Base-by-base conservation (phyloP, 2,888 invertebrate genomes). In the Autographa gamma region DNA sequence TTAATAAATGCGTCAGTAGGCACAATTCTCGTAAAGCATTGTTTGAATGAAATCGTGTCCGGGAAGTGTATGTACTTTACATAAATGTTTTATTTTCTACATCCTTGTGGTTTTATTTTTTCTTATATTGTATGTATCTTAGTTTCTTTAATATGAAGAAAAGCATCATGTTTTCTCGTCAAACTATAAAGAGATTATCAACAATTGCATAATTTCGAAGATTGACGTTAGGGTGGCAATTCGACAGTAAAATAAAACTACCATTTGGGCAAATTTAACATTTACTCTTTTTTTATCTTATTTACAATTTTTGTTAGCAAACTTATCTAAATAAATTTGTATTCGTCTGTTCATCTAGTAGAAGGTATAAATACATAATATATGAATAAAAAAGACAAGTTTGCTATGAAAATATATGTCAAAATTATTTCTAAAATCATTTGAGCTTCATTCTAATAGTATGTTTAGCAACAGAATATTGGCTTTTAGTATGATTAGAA, bases 251-350 rank as follows among this genome's bases (percentile, higher is more conserved):
- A 56, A 70, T 62, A 65, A 69, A 65, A 56, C 68, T 38, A 38
- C 43, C 0, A 52, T 60, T 34, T 43, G 52, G 4, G 14, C 43
- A 73, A 56, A 68, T 61, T 61, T 48, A 70, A 72, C 25, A 60
- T 73, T 69, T 79, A 74, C 58, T 38, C 38, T 64, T 66, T 77
- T 63, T 59, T 64, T 66, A 71, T 69, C 38, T 67, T 80, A 84
- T 68, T 38, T 81, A 74, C 67, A 81, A 60, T 72, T 69, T 72
- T 14, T 82, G 77, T 82, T 75, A 78, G 80, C 74, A 84, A 73
- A 79, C 69, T 56, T 75, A 79, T 74, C 61, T 62, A 59, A 66
- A 34, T 43, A 74, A 73, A 60, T 71, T 77, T 62, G 52, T 71
- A 58, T 31, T 60, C 54, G 69, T 71, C 77, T 83, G 70, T 80